A percentile compares a stretch with the other conserved stretches of the same genome.
These are phyloP conservation scores for Astropecten irregularis DNA, from an alignment of 53 echinoderm and acorn worm species.

Conservation along the genomic window DNA sequence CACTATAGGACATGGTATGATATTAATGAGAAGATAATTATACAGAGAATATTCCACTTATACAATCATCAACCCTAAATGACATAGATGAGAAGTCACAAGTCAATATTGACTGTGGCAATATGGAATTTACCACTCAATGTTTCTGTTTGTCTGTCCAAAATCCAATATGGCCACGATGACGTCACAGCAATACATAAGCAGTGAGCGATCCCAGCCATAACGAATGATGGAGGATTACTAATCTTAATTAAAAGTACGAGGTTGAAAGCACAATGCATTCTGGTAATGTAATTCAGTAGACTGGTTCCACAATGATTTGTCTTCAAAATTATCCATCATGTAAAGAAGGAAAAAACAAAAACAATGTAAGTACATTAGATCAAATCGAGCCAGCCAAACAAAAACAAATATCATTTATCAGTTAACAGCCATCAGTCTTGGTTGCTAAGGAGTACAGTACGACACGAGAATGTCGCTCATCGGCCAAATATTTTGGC, in stretches of 20 bases:
- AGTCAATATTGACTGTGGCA: conserved; percentile 12
- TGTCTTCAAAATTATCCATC: too few relatives aligned
- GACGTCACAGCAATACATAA: conserved; percentile 24
- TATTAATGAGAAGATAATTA: too few relatives aligned
- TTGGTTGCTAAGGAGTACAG: not conserved
- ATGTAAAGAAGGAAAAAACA: too few relatives aligned
- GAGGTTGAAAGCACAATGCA: conserved; percentile 7
- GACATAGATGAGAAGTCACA: conserved; percentile 10
- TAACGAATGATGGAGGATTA: conserved; percentile 33
- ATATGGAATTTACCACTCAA: conserved; percentile 23
- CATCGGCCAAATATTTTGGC: conserved; percentile 21
- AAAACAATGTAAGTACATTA: too few relatives aligned
- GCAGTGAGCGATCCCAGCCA: conserved; percentile 8
- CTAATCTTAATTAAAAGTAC: not conserved
- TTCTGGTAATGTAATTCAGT: too few relatives aligned
- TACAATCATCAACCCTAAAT: conserved; percentile 15
- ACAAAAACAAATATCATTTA: too few relatives aligned
- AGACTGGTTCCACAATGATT: too few relatives aligned
- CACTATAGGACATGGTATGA: too few relatives aligned
- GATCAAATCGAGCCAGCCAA: too few relatives aligned
- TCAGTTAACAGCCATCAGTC: too few relatives aligned
- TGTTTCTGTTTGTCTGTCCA: not conserved
- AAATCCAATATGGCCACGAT: not conserved
- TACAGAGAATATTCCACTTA: too few relatives aligned
- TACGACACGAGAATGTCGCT: not conserved